A percentile compares a stretch with the other conserved stretches of the same genome.
Conservation (phyloP, 1,140 invertebrate genomes). For the Radopholus similis region DNA sequence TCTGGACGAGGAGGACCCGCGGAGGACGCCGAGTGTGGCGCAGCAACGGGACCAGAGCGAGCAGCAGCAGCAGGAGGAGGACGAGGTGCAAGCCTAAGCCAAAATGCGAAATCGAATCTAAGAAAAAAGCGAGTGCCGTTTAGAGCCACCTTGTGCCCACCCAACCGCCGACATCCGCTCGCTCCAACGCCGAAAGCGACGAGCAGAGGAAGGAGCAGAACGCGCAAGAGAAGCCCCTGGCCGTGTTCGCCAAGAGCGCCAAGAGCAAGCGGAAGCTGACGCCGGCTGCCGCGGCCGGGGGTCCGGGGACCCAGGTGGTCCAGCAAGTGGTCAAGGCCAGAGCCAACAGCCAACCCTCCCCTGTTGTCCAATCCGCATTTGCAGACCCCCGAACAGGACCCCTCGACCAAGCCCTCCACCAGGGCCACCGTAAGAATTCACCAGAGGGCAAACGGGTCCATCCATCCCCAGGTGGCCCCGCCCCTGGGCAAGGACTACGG, state of each 20-base stretch:
- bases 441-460: background rate
- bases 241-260: too few species aligned
- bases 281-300: background rate
- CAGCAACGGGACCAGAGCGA: background rate
- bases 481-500: slow-evolving; percentile 40
- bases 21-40: background rate
- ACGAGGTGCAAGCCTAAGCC: background rate
- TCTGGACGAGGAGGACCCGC: background rate
- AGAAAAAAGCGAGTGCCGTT: background rate
- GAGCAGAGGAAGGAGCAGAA: background rate
- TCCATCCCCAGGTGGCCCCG: slow-evolving; percentile 23
- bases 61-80: background rate
- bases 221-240: background rate
- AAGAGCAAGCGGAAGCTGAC: too few species aligned
- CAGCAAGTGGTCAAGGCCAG: background rate
- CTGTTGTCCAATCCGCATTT: background rate
- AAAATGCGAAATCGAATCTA: background rate
- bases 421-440: too few species aligned
- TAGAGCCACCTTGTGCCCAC: too few species aligned
- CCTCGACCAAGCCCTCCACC: too few species aligned
- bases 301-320: background rate
- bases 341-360: too few species aligned
- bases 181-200: too few species aligned
- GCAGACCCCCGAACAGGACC: background rate
- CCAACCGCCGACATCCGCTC: too few species aligned